Base-by-base conservation (phyloP, 1,140 invertebrate species). In the Charaxes varanes region DNA sequence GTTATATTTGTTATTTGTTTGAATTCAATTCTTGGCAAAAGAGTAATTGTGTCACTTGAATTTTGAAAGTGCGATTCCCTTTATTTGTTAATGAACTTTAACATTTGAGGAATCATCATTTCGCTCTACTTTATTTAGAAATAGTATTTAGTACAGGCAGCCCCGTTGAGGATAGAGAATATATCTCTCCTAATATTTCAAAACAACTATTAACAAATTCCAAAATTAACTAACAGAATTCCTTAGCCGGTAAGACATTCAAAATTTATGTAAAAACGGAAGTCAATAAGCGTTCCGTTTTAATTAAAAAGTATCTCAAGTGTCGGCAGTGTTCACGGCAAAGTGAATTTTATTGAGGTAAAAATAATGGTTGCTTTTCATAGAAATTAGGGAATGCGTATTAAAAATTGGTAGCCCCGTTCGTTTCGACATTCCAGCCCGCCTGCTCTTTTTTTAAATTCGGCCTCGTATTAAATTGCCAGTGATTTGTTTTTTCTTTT, bases 391-490 rank as follows among this genome's bases (percentile, higher is more conserved):
- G 13, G 26, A 56, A 61, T 56, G 62, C 63, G 73, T 78, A 76
- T 78, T 67, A 47, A 56, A 73, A 71, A 66, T 69, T 80, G 73
- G 77, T 78, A 81, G 77, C 76, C 41, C 53, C 44, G 56, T 65
- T 62, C 57, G 53, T 74, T 72, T 67, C 64, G 68, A 81, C 64
- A 81, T 81, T 81, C 77, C 73, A 45, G 24, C 44, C 43, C 49
- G 57, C 36, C 44, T 58, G 61, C 64, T 76, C 63, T 63, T 59
- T 78, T 74, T 79, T 71, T 70, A 53, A 74, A 69, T 68, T 69
- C 47, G 48, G 57, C 59, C 59, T 59, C 47, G 64, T 76, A 68
- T 71, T 76, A 73, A 73, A 76, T 69, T 69, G 68, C 69, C 60
- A 45, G 67, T 48, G 53, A 62, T 73, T 77, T 71, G 53, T 68